A percentile compares a stretch with the other conserved stretches of the same genome.
phyloP scores from a whole-genome alignment of 2,113 vertebrate genomes.

The Rhagologus leucostigma region DNA sequence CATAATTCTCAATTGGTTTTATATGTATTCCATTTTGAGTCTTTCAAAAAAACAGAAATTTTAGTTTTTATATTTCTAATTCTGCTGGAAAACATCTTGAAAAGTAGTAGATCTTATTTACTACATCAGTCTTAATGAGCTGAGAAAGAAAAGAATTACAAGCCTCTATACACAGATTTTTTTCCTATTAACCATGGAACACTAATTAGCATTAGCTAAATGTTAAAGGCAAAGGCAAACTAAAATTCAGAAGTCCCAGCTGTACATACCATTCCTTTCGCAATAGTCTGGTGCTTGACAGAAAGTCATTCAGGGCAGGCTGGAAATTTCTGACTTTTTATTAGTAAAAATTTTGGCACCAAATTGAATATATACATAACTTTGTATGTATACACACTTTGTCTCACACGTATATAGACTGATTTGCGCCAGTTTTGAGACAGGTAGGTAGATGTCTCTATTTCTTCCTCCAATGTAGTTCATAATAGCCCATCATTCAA shows the following conservation, averaged over 20 bases:
- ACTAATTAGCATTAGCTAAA: not conserved
- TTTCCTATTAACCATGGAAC: not conserved
- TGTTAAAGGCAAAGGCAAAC: not conserved
- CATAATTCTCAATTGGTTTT: not conserved
- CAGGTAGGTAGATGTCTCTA: not conserved
- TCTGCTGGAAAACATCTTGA: not conserved
- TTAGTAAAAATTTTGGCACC: not conserved
- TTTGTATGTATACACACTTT: not conserved
- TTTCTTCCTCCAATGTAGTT: not conserved
- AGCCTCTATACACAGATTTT: not conserved
- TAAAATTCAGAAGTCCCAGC: not conserved
- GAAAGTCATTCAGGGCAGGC: not conserved
- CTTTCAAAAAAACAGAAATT: not conserved
- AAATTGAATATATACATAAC: not conserved
- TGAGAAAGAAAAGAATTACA: not conserved
- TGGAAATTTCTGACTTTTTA: not conserved
- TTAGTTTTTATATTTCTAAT: not conserved
- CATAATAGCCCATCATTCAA: not conserved
- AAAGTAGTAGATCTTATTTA: not conserved
- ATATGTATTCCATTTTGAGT: not conserved
- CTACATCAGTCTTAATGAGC: not conserved
- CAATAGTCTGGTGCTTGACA: not conserved
- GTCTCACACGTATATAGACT: not conserved
- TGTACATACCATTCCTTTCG: not conserved
- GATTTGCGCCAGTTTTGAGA: not conserved